Evolutionary conservation across 1,140 invertebrate genomes (phyloP), one percentile per base, ranked within the genome.

Genomic region (Liolophura sinensis): DNA sequence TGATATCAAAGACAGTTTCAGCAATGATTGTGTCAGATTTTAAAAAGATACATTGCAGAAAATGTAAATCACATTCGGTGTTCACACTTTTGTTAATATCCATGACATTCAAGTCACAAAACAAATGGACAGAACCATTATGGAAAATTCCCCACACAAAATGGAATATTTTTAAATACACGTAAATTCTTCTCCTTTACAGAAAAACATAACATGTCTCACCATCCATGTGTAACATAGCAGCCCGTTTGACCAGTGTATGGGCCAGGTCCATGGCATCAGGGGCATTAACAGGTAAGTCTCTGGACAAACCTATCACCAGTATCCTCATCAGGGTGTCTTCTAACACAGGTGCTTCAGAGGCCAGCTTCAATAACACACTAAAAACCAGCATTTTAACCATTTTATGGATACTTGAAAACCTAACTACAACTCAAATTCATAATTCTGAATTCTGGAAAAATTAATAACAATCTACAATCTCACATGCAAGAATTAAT

Each of bases 211-310:
- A n/a, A n/a, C 0, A 22, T 47, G 12, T 31, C 64, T 62, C 69
- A 80, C 82, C 78, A 68, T 90, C 88, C 0, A 88, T 84, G 24
- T 91, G 89, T 70, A 94, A 88, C 0, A 88, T 87, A 12, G 93
- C 92, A 0, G 94, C 93, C 71, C 95, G 83, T 71, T 92, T 90
- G 48, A 97, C 90, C 24, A 97, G 84, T 64, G 93, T 90, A 78
- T 97, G 92, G 24, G 90, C 88, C 18, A 97, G 84, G 72, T 97
- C 95, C 63, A 97, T 87, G 16, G 92, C 89, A 78, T 98, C 96
- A 3, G 89, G 88, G 27, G 92, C 88, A 18, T 87, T 89, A 18
- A 97, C 87, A 0, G 92, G 92, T 76, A 93, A 90, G 59, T 96
- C 94, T 85, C 93, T 92, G 0, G 91, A 91, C 22, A 93, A 87